Percentiles rank a stretch among this genome's conserved stretches.
Conservation (phyloP, 2,113 vertebrate species). For the Notarius quadriscutis region DNA sequence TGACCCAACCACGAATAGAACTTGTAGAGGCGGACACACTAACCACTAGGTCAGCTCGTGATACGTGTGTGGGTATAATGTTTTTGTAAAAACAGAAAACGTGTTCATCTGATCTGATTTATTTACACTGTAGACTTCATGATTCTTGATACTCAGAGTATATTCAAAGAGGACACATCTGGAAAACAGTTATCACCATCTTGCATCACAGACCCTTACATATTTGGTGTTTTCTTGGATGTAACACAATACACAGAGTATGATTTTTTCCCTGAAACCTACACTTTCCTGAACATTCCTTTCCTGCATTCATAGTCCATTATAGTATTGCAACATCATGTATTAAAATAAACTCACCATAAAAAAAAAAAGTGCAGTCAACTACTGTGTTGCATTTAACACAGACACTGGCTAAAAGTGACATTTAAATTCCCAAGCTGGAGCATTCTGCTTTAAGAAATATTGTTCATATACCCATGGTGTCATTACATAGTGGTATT, state of each 20-base stretch:
- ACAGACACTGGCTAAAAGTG: not conserved
- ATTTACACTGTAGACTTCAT: not conserved
- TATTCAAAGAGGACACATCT: not conserved
- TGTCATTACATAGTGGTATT: not conserved
- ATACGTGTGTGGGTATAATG: not conserved
- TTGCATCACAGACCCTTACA: not conserved
- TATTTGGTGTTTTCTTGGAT: not conserved
- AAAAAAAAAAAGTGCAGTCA: not conserved
- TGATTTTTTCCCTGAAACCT: not conserved
- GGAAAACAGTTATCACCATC: not conserved
- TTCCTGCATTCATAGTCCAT: too few relatives aligned
- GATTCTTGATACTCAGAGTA: not conserved
- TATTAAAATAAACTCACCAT: not conserved
- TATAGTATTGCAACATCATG: not conserved
- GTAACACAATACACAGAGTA: not conserved
- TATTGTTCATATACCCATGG: not conserved
- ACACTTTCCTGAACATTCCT: conserved; percentile 2
- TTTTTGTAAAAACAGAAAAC: not conserved
- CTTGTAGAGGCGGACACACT: too few relatives aligned
- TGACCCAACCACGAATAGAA: too few relatives aligned
- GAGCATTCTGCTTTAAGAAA: not conserved
- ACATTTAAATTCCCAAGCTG: not conserved
- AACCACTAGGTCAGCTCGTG: too few relatives aligned
- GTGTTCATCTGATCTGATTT: conserved; percentile 3
- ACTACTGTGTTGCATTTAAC: not conserved